Evolutionary conservation across 2,888 invertebrate genomes (phyloP).

Genomic region (Amorpha juglandis): DNA sequence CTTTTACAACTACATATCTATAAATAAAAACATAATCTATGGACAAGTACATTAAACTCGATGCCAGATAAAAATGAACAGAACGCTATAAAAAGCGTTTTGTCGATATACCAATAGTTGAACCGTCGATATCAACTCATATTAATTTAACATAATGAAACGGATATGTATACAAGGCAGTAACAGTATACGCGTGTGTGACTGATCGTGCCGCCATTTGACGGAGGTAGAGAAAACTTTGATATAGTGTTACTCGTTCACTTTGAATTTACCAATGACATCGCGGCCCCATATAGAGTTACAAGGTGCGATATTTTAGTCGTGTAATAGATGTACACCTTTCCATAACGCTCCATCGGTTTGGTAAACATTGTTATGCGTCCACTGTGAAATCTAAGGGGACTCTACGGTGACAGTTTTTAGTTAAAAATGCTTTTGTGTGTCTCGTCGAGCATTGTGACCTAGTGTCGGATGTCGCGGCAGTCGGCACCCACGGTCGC

Average conservation of each 20-base stretch:
- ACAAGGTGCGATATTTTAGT: conserved; percentile 71
- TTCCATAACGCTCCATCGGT: conserved; percentile 64
- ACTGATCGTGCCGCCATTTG: conserved; percentile 58
- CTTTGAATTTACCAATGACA: conserved; percentile 76
- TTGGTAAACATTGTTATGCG: conserved; percentile 64
- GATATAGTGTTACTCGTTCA: conserved; percentile 70
- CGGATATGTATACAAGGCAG: conserved; percentile 37
- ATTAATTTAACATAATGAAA: conserved; percentile 28
- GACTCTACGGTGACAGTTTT: conserved; percentile 69
- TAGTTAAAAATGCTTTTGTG: conserved; percentile 56
- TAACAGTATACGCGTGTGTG: conserved; percentile 61
- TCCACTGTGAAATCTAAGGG: conserved; percentile 65
- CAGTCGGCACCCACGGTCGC: neutral
- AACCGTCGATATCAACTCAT: conserved; percentile 19
- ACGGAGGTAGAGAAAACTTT: conserved; percentile 52
- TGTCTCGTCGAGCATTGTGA: conserved; percentile 35
- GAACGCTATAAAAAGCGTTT: conserved; percentile 15
- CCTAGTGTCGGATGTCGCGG: conserved; percentile 51
- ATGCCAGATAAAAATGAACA: neutral
- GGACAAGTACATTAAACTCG: neutral
- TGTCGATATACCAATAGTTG: conserved; percentile 10
- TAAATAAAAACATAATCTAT: neutral
- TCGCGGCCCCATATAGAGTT: conserved; percentile 71
- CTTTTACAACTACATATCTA: no score
- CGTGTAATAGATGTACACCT: conserved; percentile 70